Percentiles rank a stretch among this genome's conserved stretches.
Conservation (phyloP, 2,797 vertebrate species). For the Lepilemur ruficaudatus region DNA sequence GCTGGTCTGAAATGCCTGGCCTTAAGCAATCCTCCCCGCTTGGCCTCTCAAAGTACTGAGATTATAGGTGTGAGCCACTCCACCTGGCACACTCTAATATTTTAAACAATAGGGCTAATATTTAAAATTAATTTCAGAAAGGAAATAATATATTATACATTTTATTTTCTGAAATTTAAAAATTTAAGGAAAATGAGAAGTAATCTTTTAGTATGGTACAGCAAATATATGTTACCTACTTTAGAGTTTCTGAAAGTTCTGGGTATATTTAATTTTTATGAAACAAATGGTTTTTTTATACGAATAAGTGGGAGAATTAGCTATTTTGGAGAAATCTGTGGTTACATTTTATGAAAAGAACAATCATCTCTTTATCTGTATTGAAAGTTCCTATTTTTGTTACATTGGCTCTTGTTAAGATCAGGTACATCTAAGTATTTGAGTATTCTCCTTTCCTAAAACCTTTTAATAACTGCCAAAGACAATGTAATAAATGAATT, state of each 20-base stretch:
- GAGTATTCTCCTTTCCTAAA: neutral
- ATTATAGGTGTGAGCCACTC: neutral
- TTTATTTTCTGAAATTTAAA: slow-evolving; percentile 22
- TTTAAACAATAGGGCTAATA: neutral
- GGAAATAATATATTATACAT: neutral
- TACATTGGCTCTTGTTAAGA: neutral
- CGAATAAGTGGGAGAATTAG: neutral
- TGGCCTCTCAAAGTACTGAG: too few species aligned
- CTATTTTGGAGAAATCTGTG: neutral
- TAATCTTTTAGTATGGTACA: neutral
- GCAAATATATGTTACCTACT: neutral
- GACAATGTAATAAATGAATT: neutral
- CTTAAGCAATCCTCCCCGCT: too few species aligned
- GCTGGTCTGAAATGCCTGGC: too few species aligned
- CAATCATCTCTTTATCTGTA: neutral
- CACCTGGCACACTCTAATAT: neutral
- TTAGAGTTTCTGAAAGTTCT: neutral
- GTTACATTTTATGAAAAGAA: slow-evolving; percentile 26
- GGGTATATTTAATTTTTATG: neutral
- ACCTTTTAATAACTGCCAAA: neutral
- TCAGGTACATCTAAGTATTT: neutral
- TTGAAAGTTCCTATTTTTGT: neutral
- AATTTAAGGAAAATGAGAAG: neutral
- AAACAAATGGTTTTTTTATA: neutral
- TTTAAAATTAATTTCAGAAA: neutral